Evolutionary conservation across 2,113 vertebrate genomes (phyloP).

Genomic region (Solea solea): DNA sequence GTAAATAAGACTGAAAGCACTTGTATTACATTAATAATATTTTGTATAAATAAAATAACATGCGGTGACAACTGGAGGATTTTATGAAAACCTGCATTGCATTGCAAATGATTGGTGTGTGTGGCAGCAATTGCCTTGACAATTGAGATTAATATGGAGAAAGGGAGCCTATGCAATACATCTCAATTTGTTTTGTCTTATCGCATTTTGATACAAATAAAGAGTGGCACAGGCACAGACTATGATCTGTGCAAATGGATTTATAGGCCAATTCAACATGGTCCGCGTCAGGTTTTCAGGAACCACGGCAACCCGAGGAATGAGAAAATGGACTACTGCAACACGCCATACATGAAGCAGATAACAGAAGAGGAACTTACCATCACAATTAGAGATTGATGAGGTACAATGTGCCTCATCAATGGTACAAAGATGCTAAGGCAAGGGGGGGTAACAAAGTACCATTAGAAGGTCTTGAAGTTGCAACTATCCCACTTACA

Average conservation of each 20-base stretch:
- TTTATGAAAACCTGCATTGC: background rate
- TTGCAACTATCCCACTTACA: no score
- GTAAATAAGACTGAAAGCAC: background rate
- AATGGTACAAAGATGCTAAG: no score
- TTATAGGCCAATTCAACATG: conserved; percentile 30
- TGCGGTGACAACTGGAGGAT: background rate
- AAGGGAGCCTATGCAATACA: conserved; percentile 21
- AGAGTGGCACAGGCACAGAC: conserved; percentile 19
- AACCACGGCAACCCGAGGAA: no score
- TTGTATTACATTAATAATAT: conserved; percentile 9
- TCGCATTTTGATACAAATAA: conserved; percentile 18
- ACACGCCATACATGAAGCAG: background rate
- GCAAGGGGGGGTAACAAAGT: no score
- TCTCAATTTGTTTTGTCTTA: conserved; percentile 39
- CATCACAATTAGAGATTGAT: no score
- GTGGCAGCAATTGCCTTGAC: conserved; percentile 7
- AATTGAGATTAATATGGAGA: background rate
- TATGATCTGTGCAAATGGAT: conserved; percentile 57
- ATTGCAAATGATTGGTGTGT: background rate
- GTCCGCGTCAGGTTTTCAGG: no score
- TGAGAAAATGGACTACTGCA: no score
- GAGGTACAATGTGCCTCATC: no score
- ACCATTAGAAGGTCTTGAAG: no score
- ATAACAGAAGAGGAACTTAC: no score
- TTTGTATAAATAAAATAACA: conserved; percentile 1